Evolutionary conservation across 2,797 vertebrate genomes (phyloP), one percentile per base, ranked within the genome.

Genomic region (Dromococcyx pavoninus): DNA sequence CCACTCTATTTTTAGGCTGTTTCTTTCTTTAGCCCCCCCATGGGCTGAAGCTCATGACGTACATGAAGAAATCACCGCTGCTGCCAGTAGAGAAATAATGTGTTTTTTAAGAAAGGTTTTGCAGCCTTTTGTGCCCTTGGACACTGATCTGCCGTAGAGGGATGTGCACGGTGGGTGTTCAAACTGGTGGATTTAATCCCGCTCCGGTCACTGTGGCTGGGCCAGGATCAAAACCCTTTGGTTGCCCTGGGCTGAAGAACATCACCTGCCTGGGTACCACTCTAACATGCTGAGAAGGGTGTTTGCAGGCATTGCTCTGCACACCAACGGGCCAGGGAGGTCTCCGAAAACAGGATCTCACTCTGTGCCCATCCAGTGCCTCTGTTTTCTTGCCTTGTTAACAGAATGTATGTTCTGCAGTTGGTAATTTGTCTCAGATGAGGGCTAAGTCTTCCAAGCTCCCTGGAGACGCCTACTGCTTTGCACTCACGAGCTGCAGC

Each of bases 1-100:
- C 70, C 19, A 54, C 46, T 91, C 91, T 96, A 95, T 94, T 94
- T 96, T 96, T 94, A 95, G 83, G 43, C 66, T 43, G 15, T 69
- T 95, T 86, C 83, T 44, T 84, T 71, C 79, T 62, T 57, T 32
- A n/a, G n/a, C 3, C 9, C 32, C 57, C 10, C 41, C 14, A 58
- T 9, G 46, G 86, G 54, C 65, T 75, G 30, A 54, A 90, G 72
- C 60, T 81, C 58, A 65, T 58, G 80, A 79, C 13, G 44, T 28
- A 61, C 41, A 51, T 0, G 21, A 88, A 65, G 33, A 32, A 75
- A 41, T 77, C 66, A 61, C n/a, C 53, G 33, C 33, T 2, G 5
- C 83, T 44, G 58, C 22, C 39, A 69, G 41, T 10, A 51, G 27
- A 65, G 62, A 88, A 90, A 50, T 5, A 61, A 70, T 2, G 11